Percentiles rank a stretch among this genome's conserved stretches.
phyloP scores from a whole-genome alignment of 1,140 invertebrate species.

The Drosophila pruinosa region DNA sequence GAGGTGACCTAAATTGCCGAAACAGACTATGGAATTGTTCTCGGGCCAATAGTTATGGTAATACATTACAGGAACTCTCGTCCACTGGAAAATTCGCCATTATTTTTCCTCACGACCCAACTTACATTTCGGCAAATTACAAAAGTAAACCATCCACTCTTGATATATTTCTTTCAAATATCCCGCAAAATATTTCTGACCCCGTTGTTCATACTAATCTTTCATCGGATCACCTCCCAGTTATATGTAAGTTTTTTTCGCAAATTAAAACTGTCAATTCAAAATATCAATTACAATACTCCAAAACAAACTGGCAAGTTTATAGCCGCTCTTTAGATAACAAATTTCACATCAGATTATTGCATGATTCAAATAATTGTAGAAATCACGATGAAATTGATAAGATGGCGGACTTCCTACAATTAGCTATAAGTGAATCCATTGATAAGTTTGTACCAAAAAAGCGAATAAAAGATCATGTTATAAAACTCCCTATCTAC shows the following conservation, averaged over 20 bases:
- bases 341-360: background rate
- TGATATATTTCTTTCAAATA: constrained; percentile 6
- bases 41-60: constrained; percentile 7
- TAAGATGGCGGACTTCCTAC: background rate
- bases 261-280: constrained; percentile 4
- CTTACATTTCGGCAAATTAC: constrained; percentile 11
- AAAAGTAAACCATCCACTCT: constrained; percentile 15
- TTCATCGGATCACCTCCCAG: constrained; percentile 17
- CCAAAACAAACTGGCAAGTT: constrained; percentile 5
- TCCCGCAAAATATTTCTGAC: background rate
- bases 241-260: background rate
- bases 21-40: constrained; percentile 18
- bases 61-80: constrained; percentile 3
- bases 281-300: constrained; percentile 8
- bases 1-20: constrained; percentile 16
- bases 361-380: background rate
- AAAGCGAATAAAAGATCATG: background rate
- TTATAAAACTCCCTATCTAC: constrained; percentile 4
- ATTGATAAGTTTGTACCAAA: constrained; percentile 5
- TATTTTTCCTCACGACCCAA: constrained; percentile 4
- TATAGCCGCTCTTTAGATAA: background rate
- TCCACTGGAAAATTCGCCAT: constrained; percentile 8
- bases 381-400: constrained; percentile 5
- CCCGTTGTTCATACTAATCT: constrained; percentile 10
- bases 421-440: background rate